Percentiles rank a stretch among this genome's conserved stretches.
phyloP scores from a whole-genome alignment of 2,113 vertebrate species.

The Sigmodon hispidus region DNA sequence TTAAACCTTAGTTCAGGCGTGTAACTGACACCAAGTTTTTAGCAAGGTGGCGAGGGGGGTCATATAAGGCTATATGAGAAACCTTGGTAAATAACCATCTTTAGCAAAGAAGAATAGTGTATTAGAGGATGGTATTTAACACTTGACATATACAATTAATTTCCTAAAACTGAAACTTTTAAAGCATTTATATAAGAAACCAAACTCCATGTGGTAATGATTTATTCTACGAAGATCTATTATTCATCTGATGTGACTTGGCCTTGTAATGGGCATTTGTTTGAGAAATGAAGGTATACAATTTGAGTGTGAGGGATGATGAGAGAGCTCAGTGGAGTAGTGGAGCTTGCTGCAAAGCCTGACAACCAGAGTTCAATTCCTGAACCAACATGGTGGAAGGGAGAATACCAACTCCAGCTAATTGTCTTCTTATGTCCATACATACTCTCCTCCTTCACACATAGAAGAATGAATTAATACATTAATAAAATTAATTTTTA shows the following conservation, averaged over 20 bases:
- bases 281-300: neutral
- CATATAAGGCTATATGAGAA: neutral
- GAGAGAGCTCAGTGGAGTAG: neutral
- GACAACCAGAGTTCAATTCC: neutral
- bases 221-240: neutral
- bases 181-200: neutral
- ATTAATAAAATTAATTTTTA: neutral
- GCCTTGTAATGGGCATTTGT: neutral
- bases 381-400: too few species aligned
- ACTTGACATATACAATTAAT: neutral
- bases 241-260: neutral
- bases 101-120: neutral
- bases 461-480: neutral
- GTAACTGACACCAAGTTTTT: neutral
- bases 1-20: neutral
- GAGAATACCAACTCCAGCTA: too few species aligned
- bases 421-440: too few species aligned
- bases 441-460: neutral
- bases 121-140: neutral
- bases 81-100: neutral
- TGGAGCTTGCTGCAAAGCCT: neutral
- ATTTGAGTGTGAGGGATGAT: neutral
- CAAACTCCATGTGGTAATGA: neutral
- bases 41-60: accelerated
- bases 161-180: neutral